phyloP scores from a whole-genome alignment of 2,113 vertebrate species.

The Bubo scandiacus region DNA sequence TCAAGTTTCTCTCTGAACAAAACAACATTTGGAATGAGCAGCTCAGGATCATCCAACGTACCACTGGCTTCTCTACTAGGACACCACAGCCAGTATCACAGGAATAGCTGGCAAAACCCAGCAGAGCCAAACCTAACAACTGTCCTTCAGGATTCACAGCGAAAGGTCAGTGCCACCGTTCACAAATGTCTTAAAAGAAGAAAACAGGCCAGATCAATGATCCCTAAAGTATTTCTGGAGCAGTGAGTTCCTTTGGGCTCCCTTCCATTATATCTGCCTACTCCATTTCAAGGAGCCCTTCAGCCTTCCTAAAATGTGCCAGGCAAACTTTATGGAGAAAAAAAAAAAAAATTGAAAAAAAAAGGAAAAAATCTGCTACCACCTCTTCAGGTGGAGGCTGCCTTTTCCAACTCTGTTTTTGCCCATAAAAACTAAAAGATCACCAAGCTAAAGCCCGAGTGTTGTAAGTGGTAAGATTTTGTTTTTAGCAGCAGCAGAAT shows the following conservation, averaged over 20 bases:
- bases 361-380: background rate
- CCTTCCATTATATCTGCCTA: background rate
- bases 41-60: background rate
- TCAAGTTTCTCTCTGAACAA: background rate
- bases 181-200: background rate
- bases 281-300: background rate
- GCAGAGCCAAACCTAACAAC: background rate
- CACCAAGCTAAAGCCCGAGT: background rate
- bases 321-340: background rate
- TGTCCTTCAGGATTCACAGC: background rate
- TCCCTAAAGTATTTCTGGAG: background rate
- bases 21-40: background rate
- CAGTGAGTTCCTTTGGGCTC: background rate
- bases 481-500: background rate
- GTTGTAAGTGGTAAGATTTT: background rate
- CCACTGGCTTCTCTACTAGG: background rate
- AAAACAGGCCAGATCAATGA: background rate
- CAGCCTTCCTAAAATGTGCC: background rate
- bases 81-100: background rate
- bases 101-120: background rate
- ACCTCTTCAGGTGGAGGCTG: background rate
- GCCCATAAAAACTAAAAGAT: background rate
- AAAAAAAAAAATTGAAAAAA: too few relatives aligned
- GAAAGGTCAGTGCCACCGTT: background rate
- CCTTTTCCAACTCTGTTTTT: background rate